These are phyloP conservation scores for Sparidentex hasta DNA, from an alignment of 2,797 vertebrate genomes.

Conservation along the genomic window DNA sequence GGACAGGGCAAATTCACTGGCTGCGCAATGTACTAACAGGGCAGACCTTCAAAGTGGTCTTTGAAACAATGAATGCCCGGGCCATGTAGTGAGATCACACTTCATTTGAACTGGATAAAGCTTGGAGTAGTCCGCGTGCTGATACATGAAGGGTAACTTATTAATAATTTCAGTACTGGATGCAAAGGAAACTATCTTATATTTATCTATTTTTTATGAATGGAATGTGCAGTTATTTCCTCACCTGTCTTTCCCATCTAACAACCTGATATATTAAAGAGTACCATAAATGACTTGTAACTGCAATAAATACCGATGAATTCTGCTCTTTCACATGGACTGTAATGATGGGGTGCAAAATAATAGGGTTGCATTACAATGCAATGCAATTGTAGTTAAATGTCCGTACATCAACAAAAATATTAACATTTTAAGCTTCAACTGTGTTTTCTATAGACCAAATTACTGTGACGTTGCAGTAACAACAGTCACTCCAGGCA, in stretches of 20 bases:
- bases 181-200: slow-evolving; percentile 2
- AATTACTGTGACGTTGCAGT: too few relatives aligned
- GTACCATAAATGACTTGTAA: not conserved
- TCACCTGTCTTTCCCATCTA: slow-evolving; percentile 9
- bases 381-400: not conserved
- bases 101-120: slow-evolving; percentile 31
- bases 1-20: slow-evolving; percentile 24
- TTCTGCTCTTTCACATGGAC: not conserved
- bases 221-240: not conserved
- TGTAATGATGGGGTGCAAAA: not conserved
- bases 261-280: slow-evolving; percentile 1
- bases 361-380: not conserved
- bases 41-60: slow-evolving; percentile 31
- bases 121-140: slow-evolving; percentile 2
- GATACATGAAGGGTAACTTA: not conserved
- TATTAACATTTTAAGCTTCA: not conserved
- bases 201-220: slow-evolving; percentile 16
- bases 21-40: slow-evolving; percentile 27
- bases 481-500: too few relatives aligned
- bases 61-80: slow-evolving; percentile 30
- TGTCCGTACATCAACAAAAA: not conserved
- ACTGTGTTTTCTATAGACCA: not conserved
- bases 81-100: slow-evolving; percentile 24
- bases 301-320: not conserved
- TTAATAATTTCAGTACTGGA: not conserved